Conservation (phyloP, 2,888 invertebrate genomes). For the Scaptodrosophila latifasciaeformis region DNA sequence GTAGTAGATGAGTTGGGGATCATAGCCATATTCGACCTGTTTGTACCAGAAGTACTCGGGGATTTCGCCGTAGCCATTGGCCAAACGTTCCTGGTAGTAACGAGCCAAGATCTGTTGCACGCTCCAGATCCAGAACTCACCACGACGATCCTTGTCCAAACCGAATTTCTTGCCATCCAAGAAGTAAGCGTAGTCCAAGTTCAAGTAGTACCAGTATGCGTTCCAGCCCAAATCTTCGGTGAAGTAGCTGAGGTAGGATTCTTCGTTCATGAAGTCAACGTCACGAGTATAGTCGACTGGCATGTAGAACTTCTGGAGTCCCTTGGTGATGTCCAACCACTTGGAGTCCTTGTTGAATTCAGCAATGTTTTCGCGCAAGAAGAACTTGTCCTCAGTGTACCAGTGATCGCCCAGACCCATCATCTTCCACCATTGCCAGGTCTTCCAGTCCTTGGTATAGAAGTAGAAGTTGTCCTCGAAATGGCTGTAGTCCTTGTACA, state of each 20-base stretch:
- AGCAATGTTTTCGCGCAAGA: conserved; percentile 57
- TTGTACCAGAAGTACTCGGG: conserved; percentile 77
- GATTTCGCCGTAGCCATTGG: conserved; percentile 80
- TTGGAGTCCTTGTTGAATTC: conserved; percentile 55
- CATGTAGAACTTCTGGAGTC: conserved; percentile 67
- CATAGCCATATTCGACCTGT: conserved; percentile 77
- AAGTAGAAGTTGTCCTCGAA: conserved; percentile 48
- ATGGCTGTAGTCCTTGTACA: conserved; percentile 61
- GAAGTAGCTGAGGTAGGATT: conserved; percentile 80
- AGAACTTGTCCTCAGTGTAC: conserved; percentile 58
- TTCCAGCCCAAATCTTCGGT: conserved; percentile 83
- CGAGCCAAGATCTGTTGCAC: conserved; percentile 82
- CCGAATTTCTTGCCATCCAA: conserved; percentile 77
- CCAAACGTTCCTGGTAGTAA: conserved; percentile 82
- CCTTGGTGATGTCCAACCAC: conserved; percentile 45
- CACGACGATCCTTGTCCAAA: conserved; percentile 78
- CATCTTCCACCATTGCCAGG: conserved; percentile 68
- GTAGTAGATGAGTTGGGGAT: conserved; percentile 79
- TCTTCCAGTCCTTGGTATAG: conserved; percentile 68
- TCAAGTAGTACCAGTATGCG: conserved; percentile 81
- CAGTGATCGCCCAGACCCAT: conserved; percentile 64
- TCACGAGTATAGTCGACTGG: conserved; percentile 79
- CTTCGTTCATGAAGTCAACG: conserved; percentile 76
- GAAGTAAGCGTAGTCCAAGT: conserved; percentile 80
- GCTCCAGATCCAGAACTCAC: conserved; percentile 80